Percentiles rank a stretch among this genome's conserved stretches.
These are phyloP conservation scores for Falcunculus frontatus DNA, from an alignment of 2,113 vertebrate species.

Conservation along the genomic window DNA sequence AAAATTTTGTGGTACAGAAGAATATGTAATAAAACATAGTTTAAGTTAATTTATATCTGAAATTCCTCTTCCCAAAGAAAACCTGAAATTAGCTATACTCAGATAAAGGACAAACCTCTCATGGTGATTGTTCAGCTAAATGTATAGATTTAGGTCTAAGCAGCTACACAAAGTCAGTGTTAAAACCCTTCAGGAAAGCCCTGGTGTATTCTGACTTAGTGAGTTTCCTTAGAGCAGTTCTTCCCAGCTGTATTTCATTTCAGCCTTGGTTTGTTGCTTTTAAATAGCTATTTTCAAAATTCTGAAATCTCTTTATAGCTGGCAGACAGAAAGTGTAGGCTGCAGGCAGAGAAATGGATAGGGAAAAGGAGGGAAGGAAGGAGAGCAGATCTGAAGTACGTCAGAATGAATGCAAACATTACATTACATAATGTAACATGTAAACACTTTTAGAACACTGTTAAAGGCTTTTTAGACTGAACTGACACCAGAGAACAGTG, in stretches of 20 bases:
- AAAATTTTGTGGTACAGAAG: neutral
- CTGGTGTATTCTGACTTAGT: neutral
- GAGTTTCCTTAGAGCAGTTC: neutral
- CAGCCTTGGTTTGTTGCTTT: slow-evolving; percentile 22
- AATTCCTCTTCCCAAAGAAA: neutral
- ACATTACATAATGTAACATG: neutral
- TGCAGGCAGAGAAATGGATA: neutral
- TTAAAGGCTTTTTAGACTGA: neutral
- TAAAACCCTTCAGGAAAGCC: neutral
- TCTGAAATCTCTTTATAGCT: slow-evolving; percentile 9
- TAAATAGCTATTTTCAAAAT: slow-evolving; percentile 37
- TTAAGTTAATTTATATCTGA: neutral
- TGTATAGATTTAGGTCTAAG: neutral
- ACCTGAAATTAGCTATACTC: neutral
- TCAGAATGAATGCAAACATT: neutral
- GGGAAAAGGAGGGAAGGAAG: neutral
- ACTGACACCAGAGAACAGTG: neutral
- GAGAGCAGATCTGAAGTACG: neutral
- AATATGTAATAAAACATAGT: neutral
- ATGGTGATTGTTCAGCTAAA: neutral
- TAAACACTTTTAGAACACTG: neutral
- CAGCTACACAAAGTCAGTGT: neutral
- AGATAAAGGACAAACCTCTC: neutral
- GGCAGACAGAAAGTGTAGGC: slow-evolving; percentile 31
- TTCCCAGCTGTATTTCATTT: neutral